phyloP scores from a whole-genome alignment of 2,888 invertebrate genomes.

The Drosophila acutilabella region DNA sequence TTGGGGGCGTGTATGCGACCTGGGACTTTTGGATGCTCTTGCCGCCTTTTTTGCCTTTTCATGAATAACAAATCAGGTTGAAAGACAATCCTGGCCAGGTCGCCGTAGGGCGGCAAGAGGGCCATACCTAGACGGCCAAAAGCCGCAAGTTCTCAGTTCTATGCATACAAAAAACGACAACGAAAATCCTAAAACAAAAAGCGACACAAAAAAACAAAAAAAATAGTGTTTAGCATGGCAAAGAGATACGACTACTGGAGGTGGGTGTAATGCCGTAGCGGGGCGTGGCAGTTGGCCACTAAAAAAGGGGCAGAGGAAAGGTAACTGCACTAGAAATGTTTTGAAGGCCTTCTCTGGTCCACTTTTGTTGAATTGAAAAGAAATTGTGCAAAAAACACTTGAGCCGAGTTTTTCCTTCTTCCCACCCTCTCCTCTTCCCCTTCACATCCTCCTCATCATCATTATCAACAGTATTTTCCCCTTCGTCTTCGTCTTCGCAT shows the following conservation, averaged over 20 bases:
- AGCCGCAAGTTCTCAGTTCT: slow-evolving; percentile 72
- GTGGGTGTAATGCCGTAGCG: slow-evolving; percentile 6
- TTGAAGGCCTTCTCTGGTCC: slow-evolving; percentile 67
- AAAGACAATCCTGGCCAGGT: slow-evolving; percentile 64
- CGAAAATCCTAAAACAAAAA: slow-evolving; percentile 72
- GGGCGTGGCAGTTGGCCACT: slow-evolving; percentile 7
- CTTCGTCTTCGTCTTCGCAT: slow-evolving; percentile 30
- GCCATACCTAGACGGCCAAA: slow-evolving; percentile 57
- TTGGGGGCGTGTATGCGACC: neutral
- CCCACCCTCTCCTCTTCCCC: neutral
- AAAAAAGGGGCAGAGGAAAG: neutral
- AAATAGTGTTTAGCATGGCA: slow-evolving; percentile 61
- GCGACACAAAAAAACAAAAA: slow-evolving; percentile 34
- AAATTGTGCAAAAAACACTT: slow-evolving; percentile 80
- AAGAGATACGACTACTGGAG: slow-evolving; percentile 20
- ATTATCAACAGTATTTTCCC: slow-evolving; percentile 18
- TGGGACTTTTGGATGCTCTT: slow-evolving; percentile 38
- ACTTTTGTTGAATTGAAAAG: slow-evolving; percentile 79
- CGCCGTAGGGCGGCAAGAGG: slow-evolving; percentile 26
- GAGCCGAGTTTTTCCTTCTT: slow-evolving; percentile 55
- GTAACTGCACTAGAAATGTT: slow-evolving; percentile 49
- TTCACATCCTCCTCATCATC: slow-evolving; percentile 3
- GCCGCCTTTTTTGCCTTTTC: slow-evolving; percentile 60
- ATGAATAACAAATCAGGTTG: slow-evolving; percentile 79
- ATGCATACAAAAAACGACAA: slow-evolving; percentile 72